Percentiles rank a stretch among this genome's conserved stretches.
Conservation (phyloP, 2,888 invertebrate species). For the Philereme vetulata region DNA sequence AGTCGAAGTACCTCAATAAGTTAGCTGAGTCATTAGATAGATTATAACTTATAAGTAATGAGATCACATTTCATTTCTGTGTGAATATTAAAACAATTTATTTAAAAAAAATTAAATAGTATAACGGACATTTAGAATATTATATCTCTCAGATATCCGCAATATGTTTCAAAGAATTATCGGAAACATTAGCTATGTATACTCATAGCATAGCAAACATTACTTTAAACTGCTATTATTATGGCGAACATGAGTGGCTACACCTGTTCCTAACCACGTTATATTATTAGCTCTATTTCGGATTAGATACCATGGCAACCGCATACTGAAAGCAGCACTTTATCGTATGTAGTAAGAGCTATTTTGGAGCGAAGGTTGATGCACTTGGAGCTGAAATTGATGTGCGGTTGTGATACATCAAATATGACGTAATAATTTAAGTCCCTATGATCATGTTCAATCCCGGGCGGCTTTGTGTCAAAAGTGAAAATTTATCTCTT, state of each 20-base stretch:
- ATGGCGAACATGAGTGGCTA: conserved; percentile 28
- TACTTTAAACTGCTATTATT: conserved; percentile 20
- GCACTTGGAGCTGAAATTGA: conserved; percentile 26
- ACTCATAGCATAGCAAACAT: conserved; percentile 21
- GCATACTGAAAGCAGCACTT: conserved; percentile 18
- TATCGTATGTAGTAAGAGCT: conserved; percentile 20
- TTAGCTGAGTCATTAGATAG: not conserved
- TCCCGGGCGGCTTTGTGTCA: conserved; percentile 12
- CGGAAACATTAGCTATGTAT: conserved; percentile 4
- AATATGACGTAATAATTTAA: conserved; percentile 30
- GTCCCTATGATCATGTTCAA: conserved; percentile 1
- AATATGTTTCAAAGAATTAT: conserved; percentile 6
- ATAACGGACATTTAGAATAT: too few species aligned
- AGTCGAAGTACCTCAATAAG: not conserved
- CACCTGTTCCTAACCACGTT: conserved; percentile 32
- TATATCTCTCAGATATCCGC: too few species aligned
- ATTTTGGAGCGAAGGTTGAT: conserved; percentile 26
- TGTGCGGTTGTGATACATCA: conserved; percentile 29
- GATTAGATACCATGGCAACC: conserved; percentile 26
- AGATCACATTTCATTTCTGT: too few species aligned
- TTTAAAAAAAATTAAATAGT: not conserved
- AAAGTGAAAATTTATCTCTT: conserved; percentile 7
- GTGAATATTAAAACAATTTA: too few species aligned
- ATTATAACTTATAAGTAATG: too few species aligned
- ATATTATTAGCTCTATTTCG: conserved; percentile 29